A percentile compares a stretch with the other conserved stretches of the same genome.
These are phyloP conservation scores for Schizotus pectinicornis DNA, from an alignment of 2,888 invertebrate species.

Conservation along the genomic window DNA sequence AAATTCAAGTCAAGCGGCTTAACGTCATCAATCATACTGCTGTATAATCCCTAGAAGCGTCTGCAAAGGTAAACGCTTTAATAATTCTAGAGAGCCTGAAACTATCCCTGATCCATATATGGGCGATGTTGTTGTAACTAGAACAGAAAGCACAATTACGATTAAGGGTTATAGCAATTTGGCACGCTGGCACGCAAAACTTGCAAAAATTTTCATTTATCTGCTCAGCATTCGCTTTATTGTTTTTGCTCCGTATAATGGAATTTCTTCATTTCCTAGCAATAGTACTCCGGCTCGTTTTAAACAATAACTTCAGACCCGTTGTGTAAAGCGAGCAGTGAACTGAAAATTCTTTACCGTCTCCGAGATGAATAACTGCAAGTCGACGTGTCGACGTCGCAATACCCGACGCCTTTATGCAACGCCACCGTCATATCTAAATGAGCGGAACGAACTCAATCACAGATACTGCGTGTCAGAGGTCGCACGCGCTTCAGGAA, in stretches of 20 bases:
- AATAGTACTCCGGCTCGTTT: constrained; percentile 17
- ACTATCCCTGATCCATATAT: too few relatives aligned
- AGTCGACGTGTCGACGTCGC: constrained; percentile 4
- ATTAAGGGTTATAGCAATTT: background rate
- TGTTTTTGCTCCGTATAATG: constrained; percentile 12
- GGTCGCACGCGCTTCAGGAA: constrained; percentile 16
- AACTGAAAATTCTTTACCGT: constrained; percentile 8
- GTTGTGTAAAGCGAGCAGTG: constrained; percentile 6
- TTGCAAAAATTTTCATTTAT: constrained; percentile 3
- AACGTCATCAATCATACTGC: constrained; percentile 30
- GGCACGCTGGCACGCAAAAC: background rate
- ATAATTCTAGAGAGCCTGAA: constrained; percentile 7
- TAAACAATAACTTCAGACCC: constrained; percentile 15
- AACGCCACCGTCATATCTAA: background rate
- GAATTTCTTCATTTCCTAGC: constrained; percentile 13
- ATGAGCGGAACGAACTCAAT: background rate
- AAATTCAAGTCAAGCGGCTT: constrained; percentile 48
- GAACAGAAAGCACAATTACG: too few relatives aligned
- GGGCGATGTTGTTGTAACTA: too few relatives aligned
- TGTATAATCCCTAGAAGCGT: constrained; percentile 29
- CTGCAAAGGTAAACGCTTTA: constrained; percentile 20
- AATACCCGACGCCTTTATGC: too few relatives aligned
- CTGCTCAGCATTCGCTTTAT: constrained; percentile 6
- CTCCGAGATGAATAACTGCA: background rate
- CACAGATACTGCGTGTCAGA: constrained; percentile 18